These are phyloP conservation scores for Botia almorhae DNA, from an alignment of 2,797 vertebrate species.

Conservation along the genomic window DNA sequence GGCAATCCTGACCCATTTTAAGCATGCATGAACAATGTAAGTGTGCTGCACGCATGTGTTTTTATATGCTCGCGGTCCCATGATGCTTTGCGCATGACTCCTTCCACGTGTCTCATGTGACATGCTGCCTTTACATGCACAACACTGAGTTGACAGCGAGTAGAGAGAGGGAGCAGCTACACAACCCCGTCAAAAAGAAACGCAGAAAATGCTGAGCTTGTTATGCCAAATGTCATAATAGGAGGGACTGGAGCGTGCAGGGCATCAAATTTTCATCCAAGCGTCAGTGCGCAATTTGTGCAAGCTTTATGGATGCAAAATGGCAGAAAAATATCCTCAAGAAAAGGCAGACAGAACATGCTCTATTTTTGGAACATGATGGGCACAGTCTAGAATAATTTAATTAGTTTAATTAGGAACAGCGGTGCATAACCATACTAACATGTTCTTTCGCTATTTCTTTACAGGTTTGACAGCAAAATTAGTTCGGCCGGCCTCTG, in stretches of 20 bases:
- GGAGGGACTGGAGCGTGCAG: slow-evolving; percentile 70
- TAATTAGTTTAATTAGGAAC: slow-evolving; percentile 74
- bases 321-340: slow-evolving; percentile 79
- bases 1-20: slow-evolving; percentile 19
- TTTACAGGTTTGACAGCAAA: background rate
- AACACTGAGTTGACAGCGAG: slow-evolving; percentile 32
- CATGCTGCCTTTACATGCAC: slow-evolving; percentile 21
- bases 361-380: slow-evolving; percentile 72
- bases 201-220: slow-evolving; percentile 59
- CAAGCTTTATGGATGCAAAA: slow-evolving; percentile 71
- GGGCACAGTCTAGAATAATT: slow-evolving; percentile 69
- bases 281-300: slow-evolving; percentile 75
- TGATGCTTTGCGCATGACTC: slow-evolving; percentile 5
- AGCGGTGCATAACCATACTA: slow-evolving; percentile 45
- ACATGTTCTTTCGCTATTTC: slow-evolving; percentile 11
- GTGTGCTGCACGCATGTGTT: background rate
- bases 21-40: background rate
- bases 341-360: slow-evolving; percentile 70
- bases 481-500: slow-evolving; percentile 3
- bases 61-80: background rate
- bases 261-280: slow-evolving; percentile 78
- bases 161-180: slow-evolving; percentile 40
- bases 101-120: slow-evolving; percentile 16
- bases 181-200: slow-evolving; percentile 56
- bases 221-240: slow-evolving; percentile 68